These are phyloP conservation scores for Rapana venosa DNA, from an alignment of 2,888 invertebrate genomes.

Conservation along the genomic window DNA sequence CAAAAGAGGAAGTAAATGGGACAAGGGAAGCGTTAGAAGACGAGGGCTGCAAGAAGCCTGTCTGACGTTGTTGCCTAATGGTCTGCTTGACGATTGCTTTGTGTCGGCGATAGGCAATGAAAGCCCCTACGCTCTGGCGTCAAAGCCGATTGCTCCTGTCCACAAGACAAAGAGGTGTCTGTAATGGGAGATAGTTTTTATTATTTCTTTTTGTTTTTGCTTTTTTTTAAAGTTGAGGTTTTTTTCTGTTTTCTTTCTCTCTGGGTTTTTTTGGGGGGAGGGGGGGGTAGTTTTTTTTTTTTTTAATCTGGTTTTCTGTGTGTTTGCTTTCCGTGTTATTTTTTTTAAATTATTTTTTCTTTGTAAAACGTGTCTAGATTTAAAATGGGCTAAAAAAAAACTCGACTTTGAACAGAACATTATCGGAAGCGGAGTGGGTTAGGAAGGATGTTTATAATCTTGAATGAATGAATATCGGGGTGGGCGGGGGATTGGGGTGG, in stretches of 20 bases:
- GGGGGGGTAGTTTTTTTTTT: too few relatives aligned
- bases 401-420: too few relatives aligned
- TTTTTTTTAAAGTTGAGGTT: background rate
- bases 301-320: too few relatives aligned
- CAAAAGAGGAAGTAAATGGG: constrained; percentile 15
- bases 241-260: background rate
- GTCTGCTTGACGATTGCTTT: background rate
- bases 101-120: background rate
- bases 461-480: too few relatives aligned
- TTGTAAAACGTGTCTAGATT: too few relatives aligned
- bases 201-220: background rate
- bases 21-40: background rate
- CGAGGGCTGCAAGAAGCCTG: background rate
- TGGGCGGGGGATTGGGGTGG: too few relatives aligned
- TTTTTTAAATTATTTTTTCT: too few relatives aligned
- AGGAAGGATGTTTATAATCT: too few relatives aligned
- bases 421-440: too few relatives aligned
- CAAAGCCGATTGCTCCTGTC: constrained; percentile 18
- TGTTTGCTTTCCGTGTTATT: too few relatives aligned
- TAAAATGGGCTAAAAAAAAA: too few relatives aligned
- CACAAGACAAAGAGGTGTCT: constrained; percentile 6
- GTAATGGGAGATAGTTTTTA: constrained; percentile 17
- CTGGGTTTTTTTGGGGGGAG: background rate
- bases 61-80: constrained; percentile 16
- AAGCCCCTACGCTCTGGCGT: background rate